These are phyloP conservation scores for Leucania comma DNA, from an alignment of 2,888 invertebrate species.

Conservation along the genomic window DNA sequence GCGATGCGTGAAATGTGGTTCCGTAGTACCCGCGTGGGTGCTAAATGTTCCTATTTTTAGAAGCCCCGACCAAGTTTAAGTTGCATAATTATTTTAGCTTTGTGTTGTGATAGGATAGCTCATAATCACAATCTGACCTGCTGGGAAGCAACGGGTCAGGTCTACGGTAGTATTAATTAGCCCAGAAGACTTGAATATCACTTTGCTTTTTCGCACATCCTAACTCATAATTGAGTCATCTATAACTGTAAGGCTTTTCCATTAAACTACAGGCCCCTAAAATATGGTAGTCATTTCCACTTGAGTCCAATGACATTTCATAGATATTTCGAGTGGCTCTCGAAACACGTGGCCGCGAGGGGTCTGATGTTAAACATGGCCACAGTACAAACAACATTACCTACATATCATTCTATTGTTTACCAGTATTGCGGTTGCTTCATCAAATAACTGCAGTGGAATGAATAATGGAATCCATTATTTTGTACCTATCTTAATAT, in stretches of 20 bases:
- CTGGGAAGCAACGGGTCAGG: too few relatives aligned
- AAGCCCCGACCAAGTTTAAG: too few relatives aligned
- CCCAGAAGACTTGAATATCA: too few relatives aligned
- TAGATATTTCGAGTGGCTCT: constrained; percentile 48
- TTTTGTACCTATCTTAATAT: not conserved
- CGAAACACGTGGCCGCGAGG: constrained; percentile 48
- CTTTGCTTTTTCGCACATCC: not conserved
- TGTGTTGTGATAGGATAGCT: too few relatives aligned
- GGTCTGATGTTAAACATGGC: constrained; percentile 23
- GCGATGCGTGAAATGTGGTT: constrained; percentile 12
- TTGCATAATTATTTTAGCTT: too few relatives aligned
- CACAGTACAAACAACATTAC: constrained; percentile 30
- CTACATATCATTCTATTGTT: constrained; percentile 30
- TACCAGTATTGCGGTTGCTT: constrained; percentile 14
- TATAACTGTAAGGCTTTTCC: not conserved
- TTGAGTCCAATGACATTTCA: constrained; percentile 43
- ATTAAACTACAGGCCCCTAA: constrained; percentile 20
- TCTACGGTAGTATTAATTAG: too few relatives aligned
- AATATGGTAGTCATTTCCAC: constrained; percentile 39
- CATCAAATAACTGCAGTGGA: constrained; percentile 28
- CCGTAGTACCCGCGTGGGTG: constrained; percentile 11
- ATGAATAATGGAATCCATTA: constrained; percentile 26
- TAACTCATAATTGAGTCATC: not conserved
- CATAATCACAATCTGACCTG: too few relatives aligned
- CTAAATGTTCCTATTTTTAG: not conserved